A percentile compares a stretch with the other conserved stretches of the same genome.
These are phyloP conservation scores for Baronia brevicornis DNA, from an alignment of 2,888 invertebrate species.

Conservation along the genomic window DNA sequence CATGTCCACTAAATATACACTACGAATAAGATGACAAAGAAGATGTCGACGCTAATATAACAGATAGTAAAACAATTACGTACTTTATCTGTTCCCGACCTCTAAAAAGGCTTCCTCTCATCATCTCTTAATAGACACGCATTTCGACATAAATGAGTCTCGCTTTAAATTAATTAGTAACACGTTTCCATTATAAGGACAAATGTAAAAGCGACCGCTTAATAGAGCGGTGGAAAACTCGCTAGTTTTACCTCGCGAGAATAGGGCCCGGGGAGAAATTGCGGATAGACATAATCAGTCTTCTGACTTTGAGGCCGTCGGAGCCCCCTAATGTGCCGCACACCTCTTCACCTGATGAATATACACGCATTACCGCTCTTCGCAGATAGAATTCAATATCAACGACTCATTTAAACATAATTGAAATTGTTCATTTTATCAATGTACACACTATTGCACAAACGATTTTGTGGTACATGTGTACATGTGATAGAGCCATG, in stretches of 20 bases:
- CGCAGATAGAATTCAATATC: conserved; percentile 39
- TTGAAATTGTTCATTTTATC: conserved; percentile 24
- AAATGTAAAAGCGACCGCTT: conserved; percentile 75
- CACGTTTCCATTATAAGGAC: conserved; percentile 76
- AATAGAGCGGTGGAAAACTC: conserved; percentile 75
- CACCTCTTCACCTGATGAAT: conserved; percentile 68
- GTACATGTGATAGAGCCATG: too few species aligned
- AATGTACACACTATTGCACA: too few species aligned
- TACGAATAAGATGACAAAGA: conserved; percentile 31
- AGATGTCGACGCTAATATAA: conserved; percentile 37
- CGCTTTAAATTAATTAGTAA: conserved; percentile 75
- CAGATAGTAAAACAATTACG: conserved; percentile 51
- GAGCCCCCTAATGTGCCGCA: conserved; percentile 64
- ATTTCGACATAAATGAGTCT: conserved; percentile 75
- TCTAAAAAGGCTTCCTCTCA: conserved; percentile 59
- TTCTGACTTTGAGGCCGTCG: conserved; percentile 73
- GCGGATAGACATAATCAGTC: conserved; percentile 76
- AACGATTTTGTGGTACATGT: too few species aligned
- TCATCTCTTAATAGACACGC: conserved; percentile 72
- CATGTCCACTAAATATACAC: conserved; percentile 36
- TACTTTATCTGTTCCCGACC: conserved; percentile 27
- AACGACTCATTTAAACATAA: conserved; percentile 35
- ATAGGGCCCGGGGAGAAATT: conserved; percentile 73
- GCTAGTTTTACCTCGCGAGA: conserved; percentile 75
- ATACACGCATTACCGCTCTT: conserved; percentile 43